A percentile compares a stretch with the other conserved stretches of the same genome.
Conservation (phyloP, 2,113 vertebrate genomes). For the Carlito syrichta region DNA sequence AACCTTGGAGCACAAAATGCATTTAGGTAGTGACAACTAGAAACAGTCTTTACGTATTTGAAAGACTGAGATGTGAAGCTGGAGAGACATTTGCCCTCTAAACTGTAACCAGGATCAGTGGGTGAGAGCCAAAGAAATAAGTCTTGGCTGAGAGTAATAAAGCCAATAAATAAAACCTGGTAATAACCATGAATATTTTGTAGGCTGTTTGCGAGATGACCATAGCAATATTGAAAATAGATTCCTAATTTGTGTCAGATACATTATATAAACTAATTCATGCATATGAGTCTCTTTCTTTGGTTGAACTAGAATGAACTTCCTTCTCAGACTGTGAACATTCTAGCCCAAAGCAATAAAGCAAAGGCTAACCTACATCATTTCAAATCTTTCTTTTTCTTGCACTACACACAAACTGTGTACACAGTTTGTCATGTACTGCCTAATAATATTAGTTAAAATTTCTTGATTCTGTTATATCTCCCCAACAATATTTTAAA, state of each 20-base stretch:
- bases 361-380: not conserved
- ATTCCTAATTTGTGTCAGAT: not conserved
- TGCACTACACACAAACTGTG: not conserved
- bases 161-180: not conserved
- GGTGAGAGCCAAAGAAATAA: not conserved
- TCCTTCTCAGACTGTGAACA: not conserved
- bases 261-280: not conserved
- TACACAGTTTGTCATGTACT: not conserved
- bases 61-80: not conserved
- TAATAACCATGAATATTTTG: not conserved
- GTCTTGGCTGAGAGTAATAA: not conserved
- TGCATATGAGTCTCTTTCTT: not conserved
- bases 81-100: not conserved
- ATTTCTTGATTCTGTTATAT: not conserved
- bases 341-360: not conserved
- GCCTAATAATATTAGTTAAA: not conserved
- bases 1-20: not conserved
- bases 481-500: not conserved
- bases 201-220: not conserved
- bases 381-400: not conserved
- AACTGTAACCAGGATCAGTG: not conserved
- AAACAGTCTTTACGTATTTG: not conserved
- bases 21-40: not conserved
- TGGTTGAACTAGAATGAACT: not conserved
- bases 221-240: not conserved